Evolutionary conservation across 2,888 invertebrate species (phyloP), one percentile per base, ranked within the genome.

Genomic region (Gerris lacustris): DNA sequence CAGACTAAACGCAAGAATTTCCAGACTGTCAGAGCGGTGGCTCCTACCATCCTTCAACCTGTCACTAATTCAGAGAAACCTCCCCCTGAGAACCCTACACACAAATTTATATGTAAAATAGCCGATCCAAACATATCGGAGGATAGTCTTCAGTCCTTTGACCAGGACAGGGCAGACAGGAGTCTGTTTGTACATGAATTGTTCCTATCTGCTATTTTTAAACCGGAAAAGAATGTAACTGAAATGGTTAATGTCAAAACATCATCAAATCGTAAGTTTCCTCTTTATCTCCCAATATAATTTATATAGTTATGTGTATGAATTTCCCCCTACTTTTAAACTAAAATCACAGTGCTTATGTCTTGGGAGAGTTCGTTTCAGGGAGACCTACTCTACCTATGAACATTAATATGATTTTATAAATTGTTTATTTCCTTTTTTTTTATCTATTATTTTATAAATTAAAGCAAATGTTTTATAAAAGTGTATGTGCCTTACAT

Each of bases 221-320:
- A 55, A 55, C 55, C 55, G 15, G 55, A 55, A 15, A 55, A 55
- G 55, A 55, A 55, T 55, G 15, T 55, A 4, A 55, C 55, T 55
- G 55, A 55, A 11, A 55, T 55, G 15, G 31, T 31, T 31, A 31
- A 31, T 31, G 15, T 15, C 55, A 55, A 55, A 15, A 11, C 55
- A 11, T 11, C 55, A 11, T 55, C 55, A 6, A 66, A 31, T 67
- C 45, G 68, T 63, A 66, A 45, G 69, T 15, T 67, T 45, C 45
- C 68, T 63, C 73, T 69, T 67, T 67, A 15, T 44, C 9, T 15
- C 47, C 67, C 18, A 72, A 70, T 70, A 11, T 44, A 17, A 6
- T 43, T 70, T 43, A 31, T 31, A 31, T 31, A 31, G 31, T n/a
- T n/a, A n/a, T 31, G 31, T 31, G 31, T 31, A 31, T 31, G 31